Evolutionary conservation across 1,140 invertebrate species (phyloP), one percentile per base, ranked within the genome.

Genomic region (Carposina sasakii): DNA sequence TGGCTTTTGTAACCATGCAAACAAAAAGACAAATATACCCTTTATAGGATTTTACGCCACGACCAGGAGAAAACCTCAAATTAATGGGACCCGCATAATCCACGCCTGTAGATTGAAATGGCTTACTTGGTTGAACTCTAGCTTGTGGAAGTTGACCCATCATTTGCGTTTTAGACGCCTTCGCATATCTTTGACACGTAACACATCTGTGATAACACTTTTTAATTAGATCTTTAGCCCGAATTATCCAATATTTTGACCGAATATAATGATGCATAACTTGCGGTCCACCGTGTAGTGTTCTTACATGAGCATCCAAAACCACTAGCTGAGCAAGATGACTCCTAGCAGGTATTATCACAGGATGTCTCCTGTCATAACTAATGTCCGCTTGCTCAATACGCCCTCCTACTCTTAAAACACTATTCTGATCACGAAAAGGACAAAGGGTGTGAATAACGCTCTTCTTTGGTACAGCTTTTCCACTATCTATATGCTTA

Each of bases 11-110:
- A 1, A 16, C 41, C 52, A 48, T 54, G 45, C 52, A 54, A 0
- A 48, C 19, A 8, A 54, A 48, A 10, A 54, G 16, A 34, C 52
- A 49, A 17, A 49, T 49, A 16, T 49, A 54, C 2, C 44, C 51
- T 19, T 54, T 54, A 17, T 36, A 36, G 15, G 51, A 20, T 12
- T 28, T 26, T 12, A 31, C 13, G 0, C 51, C 42, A 22, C 52
- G 15, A n/a, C 43, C 43, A 3, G 3, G 40, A 36, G 48, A 51
- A 9, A 30, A 15, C 26, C 47, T 36, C n/a, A 52, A 22, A 48
- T 22, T 33, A n/a, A 60, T 54, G 10, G 69, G 69, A 2, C 69
- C 71, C 6, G 57, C 57, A 45, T 57, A 72, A 54, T 79, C 71
- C 0, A 68, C 36, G 6, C 75, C 75, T 20, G 26, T 41, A 10